Conservation (phyloP, 2,888 invertebrate species). For the Eupithecia vulgata region DNA sequence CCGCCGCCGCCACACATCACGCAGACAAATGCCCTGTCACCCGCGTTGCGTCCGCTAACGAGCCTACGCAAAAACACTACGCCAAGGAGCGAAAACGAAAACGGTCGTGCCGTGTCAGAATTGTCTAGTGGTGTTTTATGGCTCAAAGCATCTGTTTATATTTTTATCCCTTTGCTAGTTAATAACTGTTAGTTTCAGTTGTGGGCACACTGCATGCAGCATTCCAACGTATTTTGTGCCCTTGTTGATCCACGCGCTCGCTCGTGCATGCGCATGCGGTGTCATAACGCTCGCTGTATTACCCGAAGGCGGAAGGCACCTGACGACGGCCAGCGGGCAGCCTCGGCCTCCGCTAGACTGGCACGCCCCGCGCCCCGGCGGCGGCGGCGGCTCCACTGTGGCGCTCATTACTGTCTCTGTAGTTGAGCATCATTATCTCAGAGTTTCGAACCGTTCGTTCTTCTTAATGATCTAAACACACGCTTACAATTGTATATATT, state of each 20-base stretch:
- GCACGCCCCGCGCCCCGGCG: neutral
- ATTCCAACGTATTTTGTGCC: constrained; percentile 23
- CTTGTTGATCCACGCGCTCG: constrained; percentile 28
- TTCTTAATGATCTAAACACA: neutral
- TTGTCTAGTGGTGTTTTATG: neutral
- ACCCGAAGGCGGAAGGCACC: neutral
- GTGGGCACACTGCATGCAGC: constrained; percentile 4
- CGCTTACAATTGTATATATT: neutral
- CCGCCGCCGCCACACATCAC: constrained; percentile 16
- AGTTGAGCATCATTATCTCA: neutral
- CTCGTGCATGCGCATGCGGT: constrained; percentile 12
- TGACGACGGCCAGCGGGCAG: neutral
- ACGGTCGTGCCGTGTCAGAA: neutral
- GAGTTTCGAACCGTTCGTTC: neutral
- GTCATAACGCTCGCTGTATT: constrained; percentile 12
- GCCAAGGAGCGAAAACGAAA: neutral
- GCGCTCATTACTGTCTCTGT: neutral
- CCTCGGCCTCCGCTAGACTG: neutral
- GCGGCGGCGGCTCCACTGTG: neutral
- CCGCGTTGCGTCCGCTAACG: constrained; percentile 20
- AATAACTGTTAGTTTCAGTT: neutral
- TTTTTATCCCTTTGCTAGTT: too few species aligned
- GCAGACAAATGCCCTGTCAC: constrained; percentile 22
- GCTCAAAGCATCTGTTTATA: too few species aligned
- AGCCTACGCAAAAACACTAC: constrained; percentile 19